phyloP scores from a whole-genome alignment of 1,140 invertebrate genomes.

The Zaprionus gabonicus region DNA sequence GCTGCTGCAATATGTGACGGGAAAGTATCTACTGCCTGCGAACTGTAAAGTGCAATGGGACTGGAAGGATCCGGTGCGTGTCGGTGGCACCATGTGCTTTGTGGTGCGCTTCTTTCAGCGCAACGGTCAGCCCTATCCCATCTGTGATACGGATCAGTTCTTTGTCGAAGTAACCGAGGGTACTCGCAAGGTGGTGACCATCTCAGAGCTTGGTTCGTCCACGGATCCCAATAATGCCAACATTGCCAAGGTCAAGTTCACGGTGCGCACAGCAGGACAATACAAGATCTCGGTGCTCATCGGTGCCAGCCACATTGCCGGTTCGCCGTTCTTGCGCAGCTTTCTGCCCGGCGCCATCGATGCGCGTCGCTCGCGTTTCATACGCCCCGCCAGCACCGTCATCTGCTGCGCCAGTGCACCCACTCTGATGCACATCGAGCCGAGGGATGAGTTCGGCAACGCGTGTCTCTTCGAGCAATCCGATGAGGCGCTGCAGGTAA shows the following conservation, averaged over 20 bases:
- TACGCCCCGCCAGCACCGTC: conserved; percentile 94
- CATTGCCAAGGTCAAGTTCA: conserved; percentile 94
- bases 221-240: conserved; percentile 93
- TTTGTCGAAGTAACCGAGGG: conserved; percentile 94
- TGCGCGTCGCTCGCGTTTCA: conserved; percentile 93
- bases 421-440: conserved; percentile 93
- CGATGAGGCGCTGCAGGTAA: conserved; percentile 87
- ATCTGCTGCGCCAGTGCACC: conserved; percentile 91
- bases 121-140: conserved; percentile 95
- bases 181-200: conserved; percentile 91
- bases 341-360: conserved; percentile 91
- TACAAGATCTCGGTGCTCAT: conserved; percentile 95
- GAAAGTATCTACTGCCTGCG: conserved; percentile 94
- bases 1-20: conserved; percentile 95
- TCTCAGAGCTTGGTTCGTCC: conserved; percentile 94
- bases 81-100: conserved; percentile 96
- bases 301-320: conserved; percentile 86
- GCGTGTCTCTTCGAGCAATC: conserved; percentile 88
- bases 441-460: conserved; percentile 95
- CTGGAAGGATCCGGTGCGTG: conserved; percentile 94
- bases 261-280: conserved; percentile 94
- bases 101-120: conserved; percentile 95
- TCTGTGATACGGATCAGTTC: conserved; percentile 95
- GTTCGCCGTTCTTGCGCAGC: conserved; percentile 87
- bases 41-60: conserved; percentile 92